Evolutionary conservation across 2,113 vertebrate genomes (phyloP).

Genomic region (Rhipidura dahli): DNA sequence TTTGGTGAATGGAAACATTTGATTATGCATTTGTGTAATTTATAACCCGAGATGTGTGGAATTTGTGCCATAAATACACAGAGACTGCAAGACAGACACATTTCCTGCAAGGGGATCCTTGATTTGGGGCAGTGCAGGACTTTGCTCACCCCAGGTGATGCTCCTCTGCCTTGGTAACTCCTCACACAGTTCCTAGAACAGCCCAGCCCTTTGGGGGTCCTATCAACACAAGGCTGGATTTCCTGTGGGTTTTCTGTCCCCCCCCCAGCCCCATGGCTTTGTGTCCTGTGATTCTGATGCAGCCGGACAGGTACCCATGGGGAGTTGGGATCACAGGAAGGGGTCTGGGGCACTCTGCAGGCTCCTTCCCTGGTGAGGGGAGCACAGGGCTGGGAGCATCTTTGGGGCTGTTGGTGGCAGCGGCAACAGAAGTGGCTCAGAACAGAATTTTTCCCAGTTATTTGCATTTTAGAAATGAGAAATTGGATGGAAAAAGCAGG

Average conservation of each 20-base stretch:
- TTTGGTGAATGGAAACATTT: background rate
- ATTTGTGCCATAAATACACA: background rate
- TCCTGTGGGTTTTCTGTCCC: background rate
- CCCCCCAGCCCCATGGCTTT: background rate
- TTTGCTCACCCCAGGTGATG: background rate
- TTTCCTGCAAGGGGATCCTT: background rate
- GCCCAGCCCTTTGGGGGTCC: background rate
- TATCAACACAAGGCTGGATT: background rate
- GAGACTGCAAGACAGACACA: rapidly evolving
- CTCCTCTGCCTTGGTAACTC: background rate
- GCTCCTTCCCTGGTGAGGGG: background rate
- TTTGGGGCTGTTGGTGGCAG: background rate
- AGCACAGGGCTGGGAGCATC: background rate
- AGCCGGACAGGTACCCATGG: rapidly evolving
- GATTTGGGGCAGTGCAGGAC: rapidly evolving
- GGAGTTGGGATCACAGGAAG: rapidly evolving
- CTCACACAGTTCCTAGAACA: background rate
- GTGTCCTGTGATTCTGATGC: background rate
- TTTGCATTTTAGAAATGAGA: background rate
- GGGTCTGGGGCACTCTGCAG: background rate
- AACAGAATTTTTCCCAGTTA: background rate
- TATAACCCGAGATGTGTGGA: background rate
- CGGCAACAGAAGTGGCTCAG: background rate
- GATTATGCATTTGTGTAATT: background rate
- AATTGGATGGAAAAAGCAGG: background rate